Evolutionary conservation across 2,797 vertebrate species (phyloP).

Genomic region (Picus viridis): DNA sequence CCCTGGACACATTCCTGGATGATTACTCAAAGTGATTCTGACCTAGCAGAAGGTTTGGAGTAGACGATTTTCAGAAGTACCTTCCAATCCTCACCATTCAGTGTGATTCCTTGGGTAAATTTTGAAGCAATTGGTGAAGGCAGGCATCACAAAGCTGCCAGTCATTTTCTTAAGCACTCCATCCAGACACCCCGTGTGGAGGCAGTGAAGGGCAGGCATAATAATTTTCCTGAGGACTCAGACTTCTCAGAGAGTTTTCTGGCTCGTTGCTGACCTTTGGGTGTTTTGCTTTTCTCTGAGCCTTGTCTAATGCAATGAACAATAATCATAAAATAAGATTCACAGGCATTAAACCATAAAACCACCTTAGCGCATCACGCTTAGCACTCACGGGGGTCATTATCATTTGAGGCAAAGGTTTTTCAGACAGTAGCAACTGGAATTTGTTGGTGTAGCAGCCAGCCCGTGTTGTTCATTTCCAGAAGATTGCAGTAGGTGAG

Average conservation of each 20-base stretch:
- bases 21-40: too few relatives aligned
- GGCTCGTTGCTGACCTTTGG: conserved; percentile 30
- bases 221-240: not conserved
- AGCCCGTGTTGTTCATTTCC: not conserved
- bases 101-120: not conserved
- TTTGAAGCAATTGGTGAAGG: not conserved
- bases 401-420: not conserved
- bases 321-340: conserved; percentile 45
- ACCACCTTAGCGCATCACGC: not conserved
- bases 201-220: not conserved
- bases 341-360: conserved; percentile 11
- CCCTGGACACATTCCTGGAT: too few relatives aligned
- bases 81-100: too few relatives aligned
- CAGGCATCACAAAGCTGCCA: not conserved
- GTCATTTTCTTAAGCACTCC: not conserved
- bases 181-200: not conserved
- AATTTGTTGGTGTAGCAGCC: not conserved
- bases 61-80: too few relatives aligned
- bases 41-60: too few relatives aligned
- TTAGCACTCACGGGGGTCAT: not conserved
- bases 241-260: conserved; percentile 3
- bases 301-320: conserved; percentile 17
- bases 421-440: not conserved
- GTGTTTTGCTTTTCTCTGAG: not conserved
- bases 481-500: not conserved